These are phyloP conservation scores for Choloepus didactylus DNA, from an alignment of 2,797 vertebrate genomes.

Conservation along the genomic window DNA sequence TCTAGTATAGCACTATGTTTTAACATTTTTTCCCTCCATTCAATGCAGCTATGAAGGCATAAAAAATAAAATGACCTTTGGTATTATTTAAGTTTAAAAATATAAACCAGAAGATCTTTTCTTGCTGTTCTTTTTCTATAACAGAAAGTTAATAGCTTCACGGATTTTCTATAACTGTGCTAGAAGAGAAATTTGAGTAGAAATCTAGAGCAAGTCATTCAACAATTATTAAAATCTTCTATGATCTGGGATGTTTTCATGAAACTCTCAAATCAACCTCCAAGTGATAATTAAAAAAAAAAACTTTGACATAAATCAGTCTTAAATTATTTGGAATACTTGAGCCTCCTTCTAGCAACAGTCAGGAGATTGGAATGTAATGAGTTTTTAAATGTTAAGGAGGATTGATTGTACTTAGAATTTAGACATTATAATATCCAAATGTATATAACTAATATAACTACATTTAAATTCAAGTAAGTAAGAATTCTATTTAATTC, in stretches of 20 bases:
- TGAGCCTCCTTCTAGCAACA: background rate
- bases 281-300: background rate
- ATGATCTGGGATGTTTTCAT: background rate
- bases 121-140: background rate
- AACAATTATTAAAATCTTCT: background rate
- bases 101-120: background rate
- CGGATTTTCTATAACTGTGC: background rate
- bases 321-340: background rate
- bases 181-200: background rate
- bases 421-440: background rate
- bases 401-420: background rate
- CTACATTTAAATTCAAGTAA: background rate
- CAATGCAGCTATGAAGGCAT: background rate
- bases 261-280: background rate
- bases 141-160: background rate
- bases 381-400: background rate
- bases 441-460: background rate
- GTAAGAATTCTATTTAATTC: background rate
- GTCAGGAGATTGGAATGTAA: background rate
- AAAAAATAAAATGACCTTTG: conserved; percentile 5
- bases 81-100: background rate
- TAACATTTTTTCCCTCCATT: conserved; percentile 1
- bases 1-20: background rate
- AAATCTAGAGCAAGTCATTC: background rate
- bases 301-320: background rate